Conservation (phyloP, 2,113 vertebrate genomes). For the Oceanites oceanicus region DNA sequence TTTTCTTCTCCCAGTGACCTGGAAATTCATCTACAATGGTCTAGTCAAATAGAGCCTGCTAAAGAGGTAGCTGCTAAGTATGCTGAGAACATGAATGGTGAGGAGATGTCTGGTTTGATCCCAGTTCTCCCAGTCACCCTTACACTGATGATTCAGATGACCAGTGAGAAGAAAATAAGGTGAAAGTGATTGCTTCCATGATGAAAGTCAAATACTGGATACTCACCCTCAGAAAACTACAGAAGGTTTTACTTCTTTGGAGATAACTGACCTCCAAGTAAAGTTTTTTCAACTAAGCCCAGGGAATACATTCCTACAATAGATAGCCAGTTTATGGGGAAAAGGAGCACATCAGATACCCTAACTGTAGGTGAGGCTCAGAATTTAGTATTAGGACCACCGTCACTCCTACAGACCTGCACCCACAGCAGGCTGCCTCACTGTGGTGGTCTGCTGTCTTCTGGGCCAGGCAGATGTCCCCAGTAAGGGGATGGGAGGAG, state of each 20-base stretch:
- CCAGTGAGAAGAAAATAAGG: background rate
- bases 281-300: background rate
- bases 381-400: background rate
- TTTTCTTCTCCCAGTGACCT: background rate
- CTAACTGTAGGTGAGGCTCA: background rate
- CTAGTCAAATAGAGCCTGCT: background rate
- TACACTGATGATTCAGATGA: background rate
- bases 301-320: background rate
- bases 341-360: background rate
- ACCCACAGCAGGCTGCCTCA: background rate
- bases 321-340: background rate
- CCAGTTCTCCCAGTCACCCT: background rate
- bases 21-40: background rate
- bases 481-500: background rate
- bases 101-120: background rate
- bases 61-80: background rate
- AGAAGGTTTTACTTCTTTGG: background rate
- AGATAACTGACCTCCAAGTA: background rate
- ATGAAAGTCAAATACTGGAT: background rate
- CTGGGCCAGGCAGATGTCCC: background rate
- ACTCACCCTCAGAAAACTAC: background rate
- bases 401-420: background rate
- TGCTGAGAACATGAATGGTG: background rate
- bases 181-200: background rate
- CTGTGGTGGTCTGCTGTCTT: rapidly evolving